Evolutionary conservation across 2,888 invertebrate genomes (phyloP), one percentile per base, ranked within the genome.

Genomic region (Pasiphila rectangulata): DNA sequence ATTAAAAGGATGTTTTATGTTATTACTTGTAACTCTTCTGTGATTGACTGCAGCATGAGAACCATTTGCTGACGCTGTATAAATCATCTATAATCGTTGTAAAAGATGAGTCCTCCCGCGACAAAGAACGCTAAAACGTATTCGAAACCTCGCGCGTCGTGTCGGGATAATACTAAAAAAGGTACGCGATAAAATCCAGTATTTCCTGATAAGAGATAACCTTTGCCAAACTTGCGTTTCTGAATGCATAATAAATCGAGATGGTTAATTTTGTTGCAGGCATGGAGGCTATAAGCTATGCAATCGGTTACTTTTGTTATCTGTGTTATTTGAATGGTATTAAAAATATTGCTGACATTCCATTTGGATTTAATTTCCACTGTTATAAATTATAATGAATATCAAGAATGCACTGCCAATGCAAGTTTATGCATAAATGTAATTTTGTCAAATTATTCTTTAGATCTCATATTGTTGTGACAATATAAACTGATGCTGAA

Each of bases 351-450:
- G 12, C 4, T 10, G 32, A 45, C 54, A 56, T 59, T 56, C 51
- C 54, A 48, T 51, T 32, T 40, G 38, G 6, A 45, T 42, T 38
- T 35, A 5, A 44, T 45, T 46, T 43, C 19, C 37, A 40, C 46
- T 52, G 38, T 45, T 48, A 24, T 35, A 23, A 32, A 24, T 46
- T 38, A 27, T 35, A 12, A 43, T 54, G 47, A 36, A 37, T 51
- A 51, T 48, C 50, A 58, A 40, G 38, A 40, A 45, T 55, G 51
- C 58, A 60, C 60, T 60, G 60, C 60, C 60, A 60, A 58, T 58
- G 56, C 56, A 58, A 60, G 21, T 54, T 32, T 45, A 51, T 54
- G 53, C 46, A 54, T 56, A 49, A 48, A 54, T 48, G 48, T 54
- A 49, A 46, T 34, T 36, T 43, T 36, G 47, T 51, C 45, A 45